Evolutionary conservation across 2,797 vertebrate species (phyloP).

Genomic region (Buceros bicornis): DNA sequence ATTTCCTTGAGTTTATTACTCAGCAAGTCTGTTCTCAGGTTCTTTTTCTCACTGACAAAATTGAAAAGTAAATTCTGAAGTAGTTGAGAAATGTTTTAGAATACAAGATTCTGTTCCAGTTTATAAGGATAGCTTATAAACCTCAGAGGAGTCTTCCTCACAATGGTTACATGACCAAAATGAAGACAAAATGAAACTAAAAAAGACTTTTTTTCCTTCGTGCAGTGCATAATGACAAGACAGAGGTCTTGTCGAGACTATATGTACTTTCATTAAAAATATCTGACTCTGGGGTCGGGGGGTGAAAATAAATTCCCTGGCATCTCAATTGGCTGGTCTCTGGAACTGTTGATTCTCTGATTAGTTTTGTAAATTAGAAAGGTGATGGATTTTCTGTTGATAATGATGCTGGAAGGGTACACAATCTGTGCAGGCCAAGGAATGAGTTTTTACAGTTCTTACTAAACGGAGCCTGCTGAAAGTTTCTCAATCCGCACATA

Average conservation of each 20-base stretch:
- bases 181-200: background rate
- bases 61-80: background rate
- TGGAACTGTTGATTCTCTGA: background rate
- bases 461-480: background rate
- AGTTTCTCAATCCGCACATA: background rate
- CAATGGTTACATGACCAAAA: background rate
- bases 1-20: background rate
- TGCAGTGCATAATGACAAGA: background rate
- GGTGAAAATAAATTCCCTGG: background rate
- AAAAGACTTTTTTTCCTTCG: background rate
- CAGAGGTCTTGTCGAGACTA: background rate
- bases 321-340: background rate
- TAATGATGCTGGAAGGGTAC: background rate
- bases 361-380: background rate
- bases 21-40: background rate
- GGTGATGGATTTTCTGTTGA: background rate
- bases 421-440: background rate
- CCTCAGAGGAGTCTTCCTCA: background rate
- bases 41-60: background rate
- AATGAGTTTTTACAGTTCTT: background rate
- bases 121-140: background rate
- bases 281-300: background rate
- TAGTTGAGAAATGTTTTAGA: background rate
- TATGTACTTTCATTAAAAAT: background rate
- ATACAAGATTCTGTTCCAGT: background rate